Conservation (phyloP, 1,140 invertebrate genomes). For the Temnothorax longispinosus region DNA sequence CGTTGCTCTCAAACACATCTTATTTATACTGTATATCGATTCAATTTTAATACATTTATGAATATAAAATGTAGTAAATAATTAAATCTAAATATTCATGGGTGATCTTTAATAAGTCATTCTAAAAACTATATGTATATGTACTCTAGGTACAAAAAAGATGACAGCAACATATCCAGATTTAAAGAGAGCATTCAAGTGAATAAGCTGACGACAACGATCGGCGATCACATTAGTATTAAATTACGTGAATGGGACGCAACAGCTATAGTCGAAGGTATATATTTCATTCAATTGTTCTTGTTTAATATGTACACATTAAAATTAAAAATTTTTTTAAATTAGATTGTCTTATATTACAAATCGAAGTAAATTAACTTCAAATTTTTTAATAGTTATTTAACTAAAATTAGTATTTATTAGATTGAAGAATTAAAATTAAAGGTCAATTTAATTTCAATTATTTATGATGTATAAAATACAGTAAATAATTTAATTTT, state of each 20-base stretch:
- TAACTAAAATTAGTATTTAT: background rate
- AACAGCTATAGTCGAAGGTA: constrained; percentile 62
- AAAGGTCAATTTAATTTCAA: constrained; percentile 3
- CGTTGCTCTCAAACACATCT: background rate
- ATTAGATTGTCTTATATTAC: too few relatives aligned
- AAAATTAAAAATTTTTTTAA: background rate
- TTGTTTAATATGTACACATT: background rate
- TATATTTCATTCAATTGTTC: background rate
- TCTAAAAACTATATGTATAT: background rate
- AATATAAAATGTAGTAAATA: constrained; percentile 32
- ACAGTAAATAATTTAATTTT: constrained; percentile 19
- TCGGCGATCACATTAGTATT: constrained; percentile 80
- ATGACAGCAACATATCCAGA: constrained; percentile 59
- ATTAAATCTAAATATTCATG: background rate
- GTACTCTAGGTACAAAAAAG: constrained; percentile 79
- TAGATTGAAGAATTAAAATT: constrained; percentile 9
- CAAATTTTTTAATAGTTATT: background rate
- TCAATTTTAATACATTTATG: constrained; percentile 34
- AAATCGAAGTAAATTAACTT: background rate
- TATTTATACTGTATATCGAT: background rate
- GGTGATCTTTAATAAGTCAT: background rate
- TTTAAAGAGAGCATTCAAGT: constrained; percentile 80
- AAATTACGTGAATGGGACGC: constrained; percentile 78
- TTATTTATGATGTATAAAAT: background rate
- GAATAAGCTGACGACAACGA: constrained; percentile 81